A percentile compares a stretch with the other conserved stretches of the same genome.
Evolutionary conservation across 2,888 invertebrate species (phyloP).

Genomic region (Rutpela maculata): DNA sequence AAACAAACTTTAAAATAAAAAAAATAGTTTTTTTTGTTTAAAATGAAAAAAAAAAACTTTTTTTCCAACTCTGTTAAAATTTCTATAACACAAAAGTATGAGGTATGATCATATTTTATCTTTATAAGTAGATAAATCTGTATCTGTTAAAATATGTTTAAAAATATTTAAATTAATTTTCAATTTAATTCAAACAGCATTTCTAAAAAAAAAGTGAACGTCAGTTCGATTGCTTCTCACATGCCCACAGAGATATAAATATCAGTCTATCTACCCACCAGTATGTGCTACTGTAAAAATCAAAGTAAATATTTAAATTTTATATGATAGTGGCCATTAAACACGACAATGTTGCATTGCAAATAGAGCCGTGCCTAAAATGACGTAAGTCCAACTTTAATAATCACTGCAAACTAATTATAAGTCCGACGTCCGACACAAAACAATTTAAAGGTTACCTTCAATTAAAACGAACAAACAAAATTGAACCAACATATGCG

Average conservation of each 20-base stretch:
- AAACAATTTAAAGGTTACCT: constrained; percentile 22
- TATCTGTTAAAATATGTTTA: too few relatives aligned
- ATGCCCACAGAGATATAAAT: constrained; percentile 5
- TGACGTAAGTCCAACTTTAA: constrained; percentile 32
- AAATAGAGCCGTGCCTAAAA: constrained; percentile 34
- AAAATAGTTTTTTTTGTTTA: too few relatives aligned
- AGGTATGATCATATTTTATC: too few relatives aligned
- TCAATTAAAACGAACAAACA: constrained; percentile 14
- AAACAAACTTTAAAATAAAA: too few relatives aligned
- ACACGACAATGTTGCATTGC: constrained; percentile 15
- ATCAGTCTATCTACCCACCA: constrained; percentile 1
- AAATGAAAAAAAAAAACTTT: too few relatives aligned
- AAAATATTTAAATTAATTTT: too few relatives aligned
- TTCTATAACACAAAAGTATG: too few relatives aligned
- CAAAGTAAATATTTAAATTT: constrained; percentile 36
- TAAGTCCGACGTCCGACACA: constrained; percentile 13
- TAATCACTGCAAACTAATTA: constrained; percentile 16
- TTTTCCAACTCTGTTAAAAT: too few relatives aligned
- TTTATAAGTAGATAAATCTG: too few relatives aligned
- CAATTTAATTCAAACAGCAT: too few relatives aligned
- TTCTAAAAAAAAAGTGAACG: too few relatives aligned
- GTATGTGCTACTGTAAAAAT: constrained; percentile 15
- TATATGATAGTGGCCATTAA: constrained; percentile 27
- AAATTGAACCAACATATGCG: constrained; percentile 14
- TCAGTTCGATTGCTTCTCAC: too few relatives aligned